Evolutionary conservation across 1,140 invertebrate genomes (phyloP).

Genomic region (Panulirus ornatus): DNA sequence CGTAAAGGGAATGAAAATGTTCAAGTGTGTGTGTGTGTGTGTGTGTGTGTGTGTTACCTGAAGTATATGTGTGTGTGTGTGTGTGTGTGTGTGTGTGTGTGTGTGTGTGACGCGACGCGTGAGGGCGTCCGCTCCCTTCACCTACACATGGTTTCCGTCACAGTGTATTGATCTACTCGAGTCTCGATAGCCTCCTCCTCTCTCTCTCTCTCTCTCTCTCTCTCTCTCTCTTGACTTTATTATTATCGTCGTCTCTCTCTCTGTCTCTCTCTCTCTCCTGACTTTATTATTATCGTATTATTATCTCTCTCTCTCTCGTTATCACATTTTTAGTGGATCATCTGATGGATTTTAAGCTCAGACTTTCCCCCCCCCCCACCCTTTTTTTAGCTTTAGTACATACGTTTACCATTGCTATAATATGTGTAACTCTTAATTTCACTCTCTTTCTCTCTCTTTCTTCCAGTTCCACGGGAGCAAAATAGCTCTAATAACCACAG

Average conservation of each 20-base stretch:
- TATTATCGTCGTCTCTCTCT: background rate
- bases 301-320: background rate
- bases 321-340: background rate
- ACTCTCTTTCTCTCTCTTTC: background rate
- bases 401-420: too few relatives aligned
- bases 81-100: too few relatives aligned
- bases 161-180: constrained; percentile 34
- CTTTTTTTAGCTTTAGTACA: too few relatives aligned
- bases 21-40: too few relatives aligned
- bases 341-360: too few relatives aligned
- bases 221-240: constrained; percentile 22
- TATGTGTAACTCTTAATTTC: constrained; percentile 43
- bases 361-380: too few relatives aligned
- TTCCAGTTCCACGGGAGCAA: constrained; percentile 18
- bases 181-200: constrained; percentile 29
- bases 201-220: constrained; percentile 51
- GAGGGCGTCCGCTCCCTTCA: too few relatives aligned
- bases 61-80: too few relatives aligned
- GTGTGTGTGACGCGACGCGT: too few relatives aligned
- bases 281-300: background rate
- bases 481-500: background rate
- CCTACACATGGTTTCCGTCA: constrained; percentile 23
- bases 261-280: constrained; percentile 10
- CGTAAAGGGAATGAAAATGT: too few relatives aligned
- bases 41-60: too few relatives aligned